Evolutionary conservation across 2,113 vertebrate genomes (phyloP).

Genomic region (Myodes glareolus): DNA sequence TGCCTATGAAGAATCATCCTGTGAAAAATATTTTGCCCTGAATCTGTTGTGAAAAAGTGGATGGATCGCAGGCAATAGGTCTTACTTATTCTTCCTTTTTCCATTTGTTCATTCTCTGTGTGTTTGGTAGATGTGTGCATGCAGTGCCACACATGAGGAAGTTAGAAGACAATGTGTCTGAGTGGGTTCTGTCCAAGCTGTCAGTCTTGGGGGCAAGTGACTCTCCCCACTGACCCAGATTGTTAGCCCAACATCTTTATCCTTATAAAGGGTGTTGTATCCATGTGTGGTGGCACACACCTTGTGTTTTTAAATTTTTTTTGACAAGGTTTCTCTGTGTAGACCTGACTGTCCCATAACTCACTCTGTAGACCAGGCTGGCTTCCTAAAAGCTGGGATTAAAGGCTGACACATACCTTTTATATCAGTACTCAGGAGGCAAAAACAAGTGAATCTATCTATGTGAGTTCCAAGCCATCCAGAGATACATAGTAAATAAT

Average conservation of each 20-base stretch:
- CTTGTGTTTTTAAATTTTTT: too few relatives aligned
- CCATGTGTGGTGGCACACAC: too few relatives aligned
- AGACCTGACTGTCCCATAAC: neutral
- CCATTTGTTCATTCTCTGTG: neutral
- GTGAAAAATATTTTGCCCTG: slow-evolving; percentile 4
- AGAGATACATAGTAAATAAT: neutral
- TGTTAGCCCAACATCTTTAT: neutral
- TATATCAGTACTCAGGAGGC: neutral
- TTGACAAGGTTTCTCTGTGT: neutral
- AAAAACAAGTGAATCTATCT: neutral
- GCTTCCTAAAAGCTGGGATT: neutral
- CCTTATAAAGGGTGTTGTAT: too few relatives aligned
- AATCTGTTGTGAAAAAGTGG: neutral
- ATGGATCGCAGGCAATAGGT: neutral
- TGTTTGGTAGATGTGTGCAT: neutral
- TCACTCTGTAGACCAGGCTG: neutral
- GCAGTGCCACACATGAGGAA: neutral
- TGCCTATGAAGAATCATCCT: neutral
- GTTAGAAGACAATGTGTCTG: neutral
- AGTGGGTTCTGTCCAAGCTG: neutral
- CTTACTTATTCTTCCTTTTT: neutral
- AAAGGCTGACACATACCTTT: neutral
- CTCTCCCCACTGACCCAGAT: neutral
- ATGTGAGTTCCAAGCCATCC: neutral
- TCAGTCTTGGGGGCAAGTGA: neutral